Evolutionary conservation across 2,113 vertebrate genomes (phyloP).

Genomic region (Patagioenas fasciata): DNA sequence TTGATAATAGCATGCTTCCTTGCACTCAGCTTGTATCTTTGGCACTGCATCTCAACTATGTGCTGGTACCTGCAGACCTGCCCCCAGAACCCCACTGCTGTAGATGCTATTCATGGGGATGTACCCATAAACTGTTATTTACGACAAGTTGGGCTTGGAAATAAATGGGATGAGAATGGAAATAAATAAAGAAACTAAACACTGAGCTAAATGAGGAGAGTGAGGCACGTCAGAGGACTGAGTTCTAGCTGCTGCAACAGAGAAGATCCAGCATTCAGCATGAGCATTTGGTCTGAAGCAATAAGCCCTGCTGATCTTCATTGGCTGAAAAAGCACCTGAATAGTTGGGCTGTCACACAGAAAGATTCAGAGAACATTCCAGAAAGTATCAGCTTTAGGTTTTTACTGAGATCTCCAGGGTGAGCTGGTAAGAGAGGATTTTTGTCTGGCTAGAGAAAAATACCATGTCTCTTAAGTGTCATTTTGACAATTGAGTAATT

Average conservation of each 20-base stretch:
- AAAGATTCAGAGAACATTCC: neutral
- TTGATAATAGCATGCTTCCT: neutral
- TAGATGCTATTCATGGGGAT: neutral
- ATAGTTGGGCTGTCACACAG: neutral
- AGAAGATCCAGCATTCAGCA: neutral
- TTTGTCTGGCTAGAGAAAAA: neutral
- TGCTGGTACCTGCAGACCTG: neutral
- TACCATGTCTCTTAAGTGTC: neutral
- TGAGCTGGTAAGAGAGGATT: neutral
- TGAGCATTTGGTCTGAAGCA: neutral
- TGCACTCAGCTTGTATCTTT: neutral
- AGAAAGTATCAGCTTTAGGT: neutral
- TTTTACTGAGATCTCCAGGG: neutral
- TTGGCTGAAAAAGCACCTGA: neutral
- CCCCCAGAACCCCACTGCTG: neutral
- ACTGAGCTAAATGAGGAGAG: neutral
- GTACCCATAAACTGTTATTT: rapidly evolving
- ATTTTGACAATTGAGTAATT: neutral
- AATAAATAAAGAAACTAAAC: neutral
- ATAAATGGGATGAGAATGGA: neutral
- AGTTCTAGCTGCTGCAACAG: neutral
- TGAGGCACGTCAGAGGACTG: neutral
- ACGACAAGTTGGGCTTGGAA: neutral
- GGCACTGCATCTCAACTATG: neutral
- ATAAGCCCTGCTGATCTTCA: neutral